These are phyloP conservation scores for Pseudolaguvia tuberculata DNA, from an alignment of 2,113 vertebrate species.

Conservation along the genomic window DNA sequence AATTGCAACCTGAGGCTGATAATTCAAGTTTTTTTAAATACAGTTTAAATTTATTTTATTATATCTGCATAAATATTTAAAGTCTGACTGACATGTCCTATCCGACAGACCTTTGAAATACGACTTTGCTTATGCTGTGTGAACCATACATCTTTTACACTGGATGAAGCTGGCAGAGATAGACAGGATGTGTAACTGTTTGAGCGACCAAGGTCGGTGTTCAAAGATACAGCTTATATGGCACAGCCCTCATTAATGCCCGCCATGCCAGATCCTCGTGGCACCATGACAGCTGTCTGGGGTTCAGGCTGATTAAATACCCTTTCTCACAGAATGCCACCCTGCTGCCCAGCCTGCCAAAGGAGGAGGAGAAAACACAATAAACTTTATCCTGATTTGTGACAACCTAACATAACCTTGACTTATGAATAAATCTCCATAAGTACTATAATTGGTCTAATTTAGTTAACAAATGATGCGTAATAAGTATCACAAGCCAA, in stretches of 20 bases:
- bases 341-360: conserved; percentile 32
- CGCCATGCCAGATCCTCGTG: conserved; percentile 30
- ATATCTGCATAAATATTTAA: not conserved
- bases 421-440: not conserved
- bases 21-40: too few species aligned
- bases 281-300: conserved; percentile 39
- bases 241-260: conserved; percentile 33
- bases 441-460: not conserved
- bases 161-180: conserved; percentile 9
- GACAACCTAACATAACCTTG: conserved; percentile 13
- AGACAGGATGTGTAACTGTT: conserved; percentile 2
- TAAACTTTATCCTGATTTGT: not conserved
- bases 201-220: conserved; percentile 25
- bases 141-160: not conserved
- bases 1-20: not conserved
- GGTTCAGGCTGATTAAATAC: conserved; percentile 44
- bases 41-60: not conserved
- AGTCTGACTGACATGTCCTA: not conserved
- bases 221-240: conserved; percentile 35
- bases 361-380: not conserved
- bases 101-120: conserved; percentile 12
- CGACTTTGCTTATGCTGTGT: not conserved
- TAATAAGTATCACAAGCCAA: not conserved
- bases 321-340: conserved; percentile 24
- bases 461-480: not conserved